Base-by-base conservation (phyloP, 2,888 invertebrate species). In the Mythimna lalbum region DNA sequence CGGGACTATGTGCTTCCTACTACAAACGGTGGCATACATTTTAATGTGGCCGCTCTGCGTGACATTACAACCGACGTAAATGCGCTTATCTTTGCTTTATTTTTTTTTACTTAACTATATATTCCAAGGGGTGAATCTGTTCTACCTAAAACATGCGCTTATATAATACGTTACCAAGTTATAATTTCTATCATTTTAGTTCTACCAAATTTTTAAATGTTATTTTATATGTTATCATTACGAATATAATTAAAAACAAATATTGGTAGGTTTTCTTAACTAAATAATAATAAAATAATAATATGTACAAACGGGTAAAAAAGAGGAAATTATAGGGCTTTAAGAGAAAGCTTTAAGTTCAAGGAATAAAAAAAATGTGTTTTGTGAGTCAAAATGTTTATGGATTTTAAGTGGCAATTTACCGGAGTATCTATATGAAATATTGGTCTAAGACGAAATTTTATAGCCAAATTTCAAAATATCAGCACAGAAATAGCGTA, bases 1-100 rank as follows among this genome's bases (percentile, higher is more conserved):
- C 2, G 19, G 19, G 19, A n/a, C n/a, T 49, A 3, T 68, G 74
- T 73, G 72, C 66, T 39, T 57, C 65, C 60, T 65, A 76, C 65
- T 66, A 77, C 75, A 69, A 75, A 73, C 76, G 69, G 63, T 74
- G 76, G 73, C 74, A 80, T 82, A 78, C 68, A 83, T 85, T 83
- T 83, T 73, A 85, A 86, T 84, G 81, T 70, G 69, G 67, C 65
- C 76, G 55, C 69, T 63, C 55, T 67, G 59, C 59, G 52, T 81
- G 76, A 70, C 78, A 78, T 78, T 74, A 73, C 67, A 66, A 14
- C 76, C 33, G 63, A 59, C 57, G 53, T 78, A 67, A 47, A 52
- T 43, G 62, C 49, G 33, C 57, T 78, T 78, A 72, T 56, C 78
- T 81, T 27, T 63, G 31, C 47, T 52, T 70, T 77, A 49, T 39